Evolutionary conservation across 2,888 invertebrate species (phyloP).

Genomic region (Mesodorylaimus sp.): DNA sequence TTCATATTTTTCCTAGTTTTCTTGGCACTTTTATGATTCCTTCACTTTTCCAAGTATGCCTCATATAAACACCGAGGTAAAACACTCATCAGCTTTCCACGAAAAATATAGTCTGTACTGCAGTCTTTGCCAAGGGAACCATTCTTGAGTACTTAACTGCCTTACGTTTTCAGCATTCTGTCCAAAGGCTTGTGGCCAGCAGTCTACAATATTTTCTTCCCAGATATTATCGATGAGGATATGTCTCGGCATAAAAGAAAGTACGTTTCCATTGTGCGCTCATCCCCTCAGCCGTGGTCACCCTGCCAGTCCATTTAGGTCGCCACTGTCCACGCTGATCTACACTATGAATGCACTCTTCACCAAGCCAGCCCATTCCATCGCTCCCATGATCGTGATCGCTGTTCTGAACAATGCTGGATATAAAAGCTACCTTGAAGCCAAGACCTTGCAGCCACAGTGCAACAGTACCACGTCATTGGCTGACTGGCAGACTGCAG

Average conservation of each 20-base stretch:
- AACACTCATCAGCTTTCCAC: too few relatives aligned
- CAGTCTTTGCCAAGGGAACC: not conserved
- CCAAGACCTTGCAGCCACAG: too few relatives aligned
- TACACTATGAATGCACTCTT: conserved; percentile 30
- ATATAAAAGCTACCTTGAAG: conserved; percentile 19
- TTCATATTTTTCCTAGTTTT: too few relatives aligned
- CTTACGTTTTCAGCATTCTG: conserved; percentile 7
- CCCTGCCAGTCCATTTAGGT: conserved; percentile 18
- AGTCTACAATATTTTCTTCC: conserved; percentile 22
- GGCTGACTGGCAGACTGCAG: too few relatives aligned
- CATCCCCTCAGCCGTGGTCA: not conserved
- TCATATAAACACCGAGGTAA: too few relatives aligned
- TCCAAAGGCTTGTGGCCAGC: not conserved
- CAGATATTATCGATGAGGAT: conserved; percentile 29
- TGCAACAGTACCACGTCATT: too few relatives aligned
- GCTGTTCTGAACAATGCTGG: conserved; percentile 25
- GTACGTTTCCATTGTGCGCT: conserved; percentile 16
- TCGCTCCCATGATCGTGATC: conserved; percentile 29
- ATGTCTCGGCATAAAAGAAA: conserved; percentile 19
- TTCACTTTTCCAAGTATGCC: too few relatives aligned
- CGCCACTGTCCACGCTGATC: conserved; percentile 29
- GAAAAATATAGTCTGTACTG: too few relatives aligned
- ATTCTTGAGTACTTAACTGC: not conserved
- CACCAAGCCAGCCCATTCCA: conserved; percentile 29
- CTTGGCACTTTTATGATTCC: too few relatives aligned